Percentiles rank a stretch among this genome's conserved stretches.
Conservation (phyloP, 2,113 vertebrate species). For the Phycodurus eques region DNA sequence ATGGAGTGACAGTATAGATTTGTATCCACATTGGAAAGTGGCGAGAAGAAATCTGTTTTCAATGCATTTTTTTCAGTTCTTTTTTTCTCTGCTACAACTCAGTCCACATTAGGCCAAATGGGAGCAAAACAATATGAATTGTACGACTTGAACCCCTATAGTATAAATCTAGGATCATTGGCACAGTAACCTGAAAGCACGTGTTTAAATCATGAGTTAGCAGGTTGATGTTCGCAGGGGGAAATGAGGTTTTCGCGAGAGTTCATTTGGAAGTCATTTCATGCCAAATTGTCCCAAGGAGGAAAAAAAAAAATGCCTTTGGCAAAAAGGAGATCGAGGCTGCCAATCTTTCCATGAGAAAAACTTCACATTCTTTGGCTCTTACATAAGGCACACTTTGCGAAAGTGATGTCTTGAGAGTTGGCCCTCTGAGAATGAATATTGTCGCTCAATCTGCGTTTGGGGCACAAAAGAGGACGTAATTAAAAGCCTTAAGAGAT, state of each 20-base stretch:
- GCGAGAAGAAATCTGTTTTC: too few species aligned
- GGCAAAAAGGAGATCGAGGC: constrained; percentile 30
- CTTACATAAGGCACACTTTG: constrained; percentile 43
- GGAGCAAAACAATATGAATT: not conserved
- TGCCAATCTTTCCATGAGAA: constrained; percentile 55
- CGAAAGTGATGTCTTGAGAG: constrained; percentile 9
- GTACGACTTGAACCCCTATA: not conserved
- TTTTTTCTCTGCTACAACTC: too few species aligned
- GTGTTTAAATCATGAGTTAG: constrained; percentile 14
- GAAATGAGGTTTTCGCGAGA: not conserved
- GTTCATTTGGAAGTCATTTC: constrained; percentile 48
- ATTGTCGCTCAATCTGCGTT: not conserved
- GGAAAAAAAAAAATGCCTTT: constrained; percentile 14
- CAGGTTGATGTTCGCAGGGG: not conserved
- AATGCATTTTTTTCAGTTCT: too few species aligned
- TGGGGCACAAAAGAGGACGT: not conserved
- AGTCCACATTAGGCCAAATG: not conserved
- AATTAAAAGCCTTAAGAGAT: not conserved
- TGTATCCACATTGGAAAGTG: too few species aligned
- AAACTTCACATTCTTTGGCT: constrained; percentile 44
- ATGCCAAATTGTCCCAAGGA: constrained; percentile 41
- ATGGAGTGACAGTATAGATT: too few species aligned
- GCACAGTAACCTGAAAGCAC: constrained; percentile 9
- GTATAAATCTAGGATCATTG: not conserved
- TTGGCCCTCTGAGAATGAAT: not conserved